Evolutionary conservation across 2,113 vertebrate genomes (phyloP).

Genomic region (Syngnathus scovelli): DNA sequence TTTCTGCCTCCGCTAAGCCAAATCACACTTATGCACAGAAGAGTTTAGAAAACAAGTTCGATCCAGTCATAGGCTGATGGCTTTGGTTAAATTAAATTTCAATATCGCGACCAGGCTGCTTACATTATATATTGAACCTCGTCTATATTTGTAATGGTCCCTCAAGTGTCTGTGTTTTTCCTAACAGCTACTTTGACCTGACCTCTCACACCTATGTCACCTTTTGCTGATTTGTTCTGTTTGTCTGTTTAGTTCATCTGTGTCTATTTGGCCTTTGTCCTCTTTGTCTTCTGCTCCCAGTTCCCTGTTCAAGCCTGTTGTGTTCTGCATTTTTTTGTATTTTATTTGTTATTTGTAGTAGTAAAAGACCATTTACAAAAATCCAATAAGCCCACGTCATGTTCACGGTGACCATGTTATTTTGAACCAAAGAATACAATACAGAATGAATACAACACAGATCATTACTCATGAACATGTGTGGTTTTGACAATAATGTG

Average conservation of each 20-base stretch:
- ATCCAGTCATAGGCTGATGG: background rate
- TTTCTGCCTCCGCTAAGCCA: constrained; percentile 1
- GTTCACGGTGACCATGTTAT: background rate
- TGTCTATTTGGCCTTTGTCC: background rate
- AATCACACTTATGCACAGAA: constrained; percentile 17
- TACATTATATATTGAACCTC: too few species aligned
- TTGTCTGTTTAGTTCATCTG: background rate
- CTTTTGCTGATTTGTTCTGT: background rate
- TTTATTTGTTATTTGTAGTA: background rate
- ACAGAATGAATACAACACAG: background rate
- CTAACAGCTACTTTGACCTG: background rate
- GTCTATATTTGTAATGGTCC: too few species aligned
- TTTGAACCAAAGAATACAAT: background rate
- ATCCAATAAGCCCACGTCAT: background rate
- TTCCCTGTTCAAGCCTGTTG: background rate
- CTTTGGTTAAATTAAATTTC: constrained; percentile 12
- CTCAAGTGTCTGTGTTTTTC: background rate
- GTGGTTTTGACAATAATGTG: background rate
- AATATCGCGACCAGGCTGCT: background rate
- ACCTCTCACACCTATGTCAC: background rate
- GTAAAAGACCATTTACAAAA: background rate
- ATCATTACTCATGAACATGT: background rate
- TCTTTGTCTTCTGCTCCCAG: background rate
- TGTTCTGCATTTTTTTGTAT: background rate
- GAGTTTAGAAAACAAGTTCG: constrained; percentile 3